phyloP scores from a whole-genome alignment of 2,888 invertebrate species.

The Slavum lentiscoides region DNA sequence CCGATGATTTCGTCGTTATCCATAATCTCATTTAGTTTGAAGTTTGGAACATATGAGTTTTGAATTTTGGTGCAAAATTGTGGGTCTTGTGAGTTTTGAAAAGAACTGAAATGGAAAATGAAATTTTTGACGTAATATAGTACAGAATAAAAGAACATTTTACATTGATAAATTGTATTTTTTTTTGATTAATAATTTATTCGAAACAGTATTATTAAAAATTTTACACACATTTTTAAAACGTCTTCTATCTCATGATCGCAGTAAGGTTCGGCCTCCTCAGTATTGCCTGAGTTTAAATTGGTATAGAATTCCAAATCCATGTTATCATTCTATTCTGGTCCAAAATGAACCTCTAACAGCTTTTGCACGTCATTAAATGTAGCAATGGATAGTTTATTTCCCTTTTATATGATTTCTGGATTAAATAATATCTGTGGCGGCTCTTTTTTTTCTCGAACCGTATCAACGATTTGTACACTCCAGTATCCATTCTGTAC shows the following conservation, averaged over 20 bases:
- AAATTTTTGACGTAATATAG: background rate
- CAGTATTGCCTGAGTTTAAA: background rate
- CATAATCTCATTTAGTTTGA: background rate
- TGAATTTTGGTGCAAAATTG: background rate
- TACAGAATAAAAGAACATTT: background rate
- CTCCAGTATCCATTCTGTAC: conserved; percentile 8
- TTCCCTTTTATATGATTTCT: background rate
- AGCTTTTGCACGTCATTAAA: conserved; percentile 1
- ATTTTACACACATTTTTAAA: background rate
- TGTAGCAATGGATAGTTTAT: background rate
- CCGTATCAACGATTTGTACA: background rate
- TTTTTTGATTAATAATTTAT: background rate
- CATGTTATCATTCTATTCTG: background rate
- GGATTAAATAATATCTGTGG: background rate
- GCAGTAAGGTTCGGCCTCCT: background rate
- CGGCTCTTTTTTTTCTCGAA: background rate
- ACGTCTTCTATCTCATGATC: background rate
- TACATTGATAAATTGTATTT: background rate
- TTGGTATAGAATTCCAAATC: conserved; percentile 19
- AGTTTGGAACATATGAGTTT: conserved; percentile 22
- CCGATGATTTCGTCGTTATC: background rate
- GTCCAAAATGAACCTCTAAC: conserved; percentile 6
- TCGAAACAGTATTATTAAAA: background rate
- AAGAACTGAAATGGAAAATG: conserved; percentile 1
- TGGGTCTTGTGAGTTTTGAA: conserved; percentile 14